These are phyloP conservation scores for Machimus rusticus DNA, from an alignment of 2,888 invertebrate species.

Conservation along the genomic window DNA sequence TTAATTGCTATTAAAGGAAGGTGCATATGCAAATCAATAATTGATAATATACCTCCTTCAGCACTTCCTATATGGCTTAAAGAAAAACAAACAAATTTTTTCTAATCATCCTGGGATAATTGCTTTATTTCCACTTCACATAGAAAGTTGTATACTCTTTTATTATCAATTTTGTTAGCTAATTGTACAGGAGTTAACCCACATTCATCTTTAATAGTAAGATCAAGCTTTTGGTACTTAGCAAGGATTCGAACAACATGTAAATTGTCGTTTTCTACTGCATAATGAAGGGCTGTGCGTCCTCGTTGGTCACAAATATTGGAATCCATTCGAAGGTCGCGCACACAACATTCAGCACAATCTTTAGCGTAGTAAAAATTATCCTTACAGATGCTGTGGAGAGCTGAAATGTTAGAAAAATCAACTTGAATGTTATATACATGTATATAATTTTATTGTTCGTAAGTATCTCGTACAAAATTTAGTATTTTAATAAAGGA, in stretches of 20 bases:
- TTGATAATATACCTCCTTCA: background rate
- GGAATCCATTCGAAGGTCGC: background rate
- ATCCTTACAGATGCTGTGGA: background rate
- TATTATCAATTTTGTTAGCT: background rate
- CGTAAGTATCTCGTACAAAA: background rate
- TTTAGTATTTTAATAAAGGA: background rate
- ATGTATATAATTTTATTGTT: background rate
- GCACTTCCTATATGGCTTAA: background rate
- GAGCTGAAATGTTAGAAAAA: background rate
- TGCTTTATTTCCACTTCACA: background rate
- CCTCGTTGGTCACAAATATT: background rate
- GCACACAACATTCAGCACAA: background rate
- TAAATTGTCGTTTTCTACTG: conserved; percentile 20
- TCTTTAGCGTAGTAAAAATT: conserved; percentile 20
- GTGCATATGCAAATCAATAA: background rate
- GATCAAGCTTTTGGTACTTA: background rate
- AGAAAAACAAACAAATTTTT: background rate
- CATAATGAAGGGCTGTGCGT: conserved; percentile 2
- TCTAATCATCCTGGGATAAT: background rate
- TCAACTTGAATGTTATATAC: background rate
- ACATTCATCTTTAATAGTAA: background rate
- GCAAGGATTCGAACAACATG: background rate
- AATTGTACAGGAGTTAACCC: background rate
- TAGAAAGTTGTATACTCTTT: background rate
- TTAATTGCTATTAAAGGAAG: background rate